These are phyloP conservation scores for Hippoglossus stenolepis DNA, from an alignment of 2,113 vertebrate species.

Conservation along the genomic window DNA sequence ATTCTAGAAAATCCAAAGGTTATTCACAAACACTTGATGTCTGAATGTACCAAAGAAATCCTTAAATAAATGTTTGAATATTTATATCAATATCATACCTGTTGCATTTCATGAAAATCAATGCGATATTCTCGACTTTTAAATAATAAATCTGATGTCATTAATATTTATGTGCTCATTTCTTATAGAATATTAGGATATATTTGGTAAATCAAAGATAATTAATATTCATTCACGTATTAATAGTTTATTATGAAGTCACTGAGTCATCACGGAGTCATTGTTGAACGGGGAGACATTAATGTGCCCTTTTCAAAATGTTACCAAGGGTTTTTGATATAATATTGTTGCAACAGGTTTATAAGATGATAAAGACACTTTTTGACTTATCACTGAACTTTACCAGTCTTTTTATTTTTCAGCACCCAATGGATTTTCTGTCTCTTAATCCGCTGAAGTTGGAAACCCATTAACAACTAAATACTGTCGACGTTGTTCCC, in stretches of 20 bases:
- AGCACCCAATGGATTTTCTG: not conserved
- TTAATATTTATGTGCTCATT: not conserved
- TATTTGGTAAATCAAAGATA: not conserved
- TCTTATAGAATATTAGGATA: not conserved
- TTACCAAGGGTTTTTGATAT: not conserved
- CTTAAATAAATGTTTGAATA: not conserved
- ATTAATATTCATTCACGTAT: not conserved
- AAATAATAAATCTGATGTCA: not conserved
- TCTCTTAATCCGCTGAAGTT: not conserved
- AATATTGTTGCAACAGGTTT: not conserved
- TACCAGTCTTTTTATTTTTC: not conserved
- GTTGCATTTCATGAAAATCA: not conserved
- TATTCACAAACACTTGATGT: not conserved
- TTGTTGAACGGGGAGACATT: not conserved
- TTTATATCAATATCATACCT: not conserved
- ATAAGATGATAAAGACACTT: not conserved
- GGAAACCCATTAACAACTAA: not conserved
- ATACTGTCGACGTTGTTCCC: not conserved
- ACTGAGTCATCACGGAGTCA: not conserved
- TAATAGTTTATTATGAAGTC: not conserved
- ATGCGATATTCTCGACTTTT: not conserved
- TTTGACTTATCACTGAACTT: not conserved
- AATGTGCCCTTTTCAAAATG: not conserved
- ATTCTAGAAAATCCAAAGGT: not conserved
- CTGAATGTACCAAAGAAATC: too few species aligned